Evolutionary conservation across 1,140 invertebrate species (phyloP).

Genomic region (Scylla paramamosain): DNA sequence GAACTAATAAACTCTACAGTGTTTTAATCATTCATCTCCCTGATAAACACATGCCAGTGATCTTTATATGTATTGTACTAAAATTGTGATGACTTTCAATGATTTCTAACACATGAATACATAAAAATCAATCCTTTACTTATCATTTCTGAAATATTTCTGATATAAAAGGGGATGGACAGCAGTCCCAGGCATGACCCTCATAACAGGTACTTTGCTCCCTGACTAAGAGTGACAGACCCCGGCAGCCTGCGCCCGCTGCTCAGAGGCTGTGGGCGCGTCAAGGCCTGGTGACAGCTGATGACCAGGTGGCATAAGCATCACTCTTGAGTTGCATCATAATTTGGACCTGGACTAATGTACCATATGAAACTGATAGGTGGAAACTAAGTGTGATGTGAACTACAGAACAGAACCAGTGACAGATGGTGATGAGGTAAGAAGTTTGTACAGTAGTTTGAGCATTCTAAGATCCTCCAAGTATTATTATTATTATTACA

Average conservation of each 20-base stretch:
- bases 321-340: not conserved
- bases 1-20: not conserved
- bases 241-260: conserved; percentile 25
- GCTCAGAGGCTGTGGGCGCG: not conserved
- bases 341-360: conserved; percentile 27
- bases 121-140: too few relatives aligned
- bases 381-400: conserved; percentile 64
- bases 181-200: conserved; percentile 34
- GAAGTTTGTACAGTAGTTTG: conserved; percentile 76
- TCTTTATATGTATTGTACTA: too few relatives aligned
- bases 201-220: conserved; percentile 60
- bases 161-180: not conserved
- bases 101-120: too few relatives aligned
- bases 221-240: conserved; percentile 48
- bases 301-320: not conserved
- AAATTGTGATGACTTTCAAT: too few relatives aligned
- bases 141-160: too few relatives aligned
- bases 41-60: not conserved
- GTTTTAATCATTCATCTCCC: not conserved
- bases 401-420: conserved; percentile 66
- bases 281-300: not conserved
- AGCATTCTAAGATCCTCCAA: conserved; percentile 75
- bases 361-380: conserved; percentile 32
- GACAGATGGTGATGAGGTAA: conserved; percentile 74
- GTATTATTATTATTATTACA: conserved; percentile 60